Evolutionary conservation across 1,140 invertebrate genomes (phyloP), one percentile per base, ranked within the genome.

Genomic region (Drosophila gunungcola): DNA sequence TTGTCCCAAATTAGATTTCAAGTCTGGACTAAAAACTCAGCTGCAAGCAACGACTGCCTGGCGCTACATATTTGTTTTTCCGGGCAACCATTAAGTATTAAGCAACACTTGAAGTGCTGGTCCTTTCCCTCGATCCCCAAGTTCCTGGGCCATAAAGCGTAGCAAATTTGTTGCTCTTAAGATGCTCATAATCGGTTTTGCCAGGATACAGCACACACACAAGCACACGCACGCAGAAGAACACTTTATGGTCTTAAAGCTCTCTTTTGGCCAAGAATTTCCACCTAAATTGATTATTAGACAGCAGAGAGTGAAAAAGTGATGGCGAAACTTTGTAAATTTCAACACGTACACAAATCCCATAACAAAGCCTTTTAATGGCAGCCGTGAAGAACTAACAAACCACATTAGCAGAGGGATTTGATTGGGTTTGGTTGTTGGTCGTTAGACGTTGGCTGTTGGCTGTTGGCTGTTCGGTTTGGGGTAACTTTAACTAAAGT

Each of bases 291-390:
- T 88, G 84, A 89, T 88, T 88, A 89, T 89, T 88, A 77, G 54
- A 53, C 75, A 51, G 67, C 29, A 36, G 13, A 34, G 43, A 34
- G 51, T 21, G 49, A n/a, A 16, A 6, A 45, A 38, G 56, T 34
- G 55, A 58, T 36, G 46, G 32, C 57, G 43, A 64, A 82, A 86
- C 67, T 80, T 88, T 89, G 79, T 80, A 84, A 88, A 78, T 84
- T 88, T 88, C 83, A 88, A 88, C 83, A 89, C 83, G 83, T 88
- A 89, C 80, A 89, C 84, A 88, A 88, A 88, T 89, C 84, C 83
- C 84, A 83, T 70, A 78, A 82, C 84, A 89, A 88, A 88, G 84
- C 83, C 83, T 84, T 88, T 89, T 88, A 88, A 88, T 88, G 84
- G 80, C 83, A 80, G 65, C 80, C 79, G 42, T 52, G 61, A 88